Evolutionary conservation across 2,888 invertebrate genomes (phyloP).

Genomic region (Electrophaes corylata): DNA sequence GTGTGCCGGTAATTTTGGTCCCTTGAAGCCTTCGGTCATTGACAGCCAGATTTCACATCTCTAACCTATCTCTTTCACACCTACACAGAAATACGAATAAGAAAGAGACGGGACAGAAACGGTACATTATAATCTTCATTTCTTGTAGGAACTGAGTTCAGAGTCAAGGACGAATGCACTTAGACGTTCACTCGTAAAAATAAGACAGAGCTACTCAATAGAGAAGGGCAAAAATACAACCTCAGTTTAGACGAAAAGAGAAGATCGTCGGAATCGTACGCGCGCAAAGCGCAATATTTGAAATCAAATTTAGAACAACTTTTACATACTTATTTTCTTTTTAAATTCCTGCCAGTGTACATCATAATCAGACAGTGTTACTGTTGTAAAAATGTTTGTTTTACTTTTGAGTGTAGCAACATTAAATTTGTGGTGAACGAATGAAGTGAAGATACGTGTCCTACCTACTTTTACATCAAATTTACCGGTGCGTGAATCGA

Average conservation of each 20-base stretch:
- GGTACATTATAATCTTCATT: slow-evolving; percentile 64
- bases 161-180: slow-evolving; percentile 79
- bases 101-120: slow-evolving; percentile 63
- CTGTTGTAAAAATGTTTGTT: slow-evolving; percentile 38
- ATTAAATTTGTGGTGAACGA: slow-evolving; percentile 36
- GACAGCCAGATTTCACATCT: slow-evolving; percentile 72
- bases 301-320: slow-evolving; percentile 50
- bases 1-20: slow-evolving; percentile 64
- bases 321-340: slow-evolving; percentile 30
- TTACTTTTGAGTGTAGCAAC: slow-evolving; percentile 54
- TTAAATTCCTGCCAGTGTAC: slow-evolving; percentile 19
- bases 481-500: slow-evolving; percentile 49
- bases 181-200: slow-evolving; percentile 49
- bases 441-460: slow-evolving; percentile 54
- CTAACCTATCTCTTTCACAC: slow-evolving; percentile 51
- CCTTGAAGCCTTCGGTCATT: slow-evolving; percentile 74
- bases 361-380: slow-evolving; percentile 37
- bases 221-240: slow-evolving; percentile 50
- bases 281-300: slow-evolving; percentile 52
- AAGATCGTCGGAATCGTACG: slow-evolving; percentile 59
- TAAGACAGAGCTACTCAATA: slow-evolving; percentile 49
- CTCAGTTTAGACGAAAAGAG: slow-evolving; percentile 61
- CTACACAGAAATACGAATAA: slow-evolving; percentile 17
- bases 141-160: slow-evolving; percentile 61
- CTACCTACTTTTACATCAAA: slow-evolving; percentile 39